Base-by-base conservation (phyloP, 30 jellyfish, hydroid and myxozoan genomes). In the Aurelia sp. region DNA sequence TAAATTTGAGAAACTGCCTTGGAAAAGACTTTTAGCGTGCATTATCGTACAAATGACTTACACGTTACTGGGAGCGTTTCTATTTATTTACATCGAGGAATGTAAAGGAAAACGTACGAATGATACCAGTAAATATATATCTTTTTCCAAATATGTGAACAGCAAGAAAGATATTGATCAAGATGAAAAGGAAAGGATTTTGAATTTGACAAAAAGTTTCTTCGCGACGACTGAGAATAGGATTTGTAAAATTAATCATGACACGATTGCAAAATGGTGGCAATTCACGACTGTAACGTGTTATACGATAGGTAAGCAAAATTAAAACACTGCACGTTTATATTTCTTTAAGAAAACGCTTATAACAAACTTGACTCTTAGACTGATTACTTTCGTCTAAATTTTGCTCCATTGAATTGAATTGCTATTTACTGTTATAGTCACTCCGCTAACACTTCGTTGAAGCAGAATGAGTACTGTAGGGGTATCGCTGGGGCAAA, bases 181-280 rank as follows among this genome's bases (percentile, higher is more conserved):
- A 11, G 63, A 24, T 18, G 88, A 84, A 62, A 70, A 55, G 76
- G 41, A 55, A 48, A 22, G 57, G 41, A 48, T 71, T 13, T 19
- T 70, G 21, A 84, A 84, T 47, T 48, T 72, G 22, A 69, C 93
- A 8, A 61, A 57, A 16, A 41, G 41, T 17, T 84, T 7, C 61
- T 84, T 57, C 50, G 70, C 20, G 15, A 84, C 5, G 19, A 48
- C 13, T 18, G 72, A 38, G 38, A 35, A 61, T 9, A 72, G 41
- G 47, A 24, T 22, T 15, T 84, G 93, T 63, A 71, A 74, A 22
- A 12, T 84, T 0, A 84, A 35, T 50, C 93, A 84, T 51, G 93
- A 72, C 47, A 51, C 38, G 27, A 63, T 84, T 40, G 93, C 93
- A 10, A 84, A 84, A 62, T 84, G 93, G 93, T 84, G 93, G 93